These are phyloP conservation scores for Ciconia maguari DNA, from an alignment of 2,113 vertebrate species.

Conservation along the genomic window DNA sequence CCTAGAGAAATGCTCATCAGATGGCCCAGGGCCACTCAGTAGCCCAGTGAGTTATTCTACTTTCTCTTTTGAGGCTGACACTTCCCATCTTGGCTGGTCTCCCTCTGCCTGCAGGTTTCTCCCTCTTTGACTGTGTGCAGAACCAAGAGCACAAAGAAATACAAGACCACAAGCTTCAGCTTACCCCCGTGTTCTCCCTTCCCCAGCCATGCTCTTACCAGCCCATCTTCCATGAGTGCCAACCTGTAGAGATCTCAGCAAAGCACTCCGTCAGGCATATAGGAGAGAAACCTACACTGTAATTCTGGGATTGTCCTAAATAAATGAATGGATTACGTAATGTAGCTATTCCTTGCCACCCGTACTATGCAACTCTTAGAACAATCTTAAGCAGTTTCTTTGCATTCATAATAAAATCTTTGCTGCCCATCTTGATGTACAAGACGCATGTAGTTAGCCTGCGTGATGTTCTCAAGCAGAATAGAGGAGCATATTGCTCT, in stretches of 20 bases:
- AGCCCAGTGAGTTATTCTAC: not conserved
- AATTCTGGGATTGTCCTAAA: not conserved
- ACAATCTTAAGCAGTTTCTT: not conserved
- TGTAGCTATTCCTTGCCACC: not conserved
- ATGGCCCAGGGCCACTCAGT: not conserved
- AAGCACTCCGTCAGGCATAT: not conserved
- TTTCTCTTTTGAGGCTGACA: not conserved
- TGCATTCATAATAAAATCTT: not conserved
- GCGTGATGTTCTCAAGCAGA: not conserved
- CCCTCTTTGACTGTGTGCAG: not conserved
- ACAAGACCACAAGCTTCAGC: not conserved
- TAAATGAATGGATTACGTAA: not conserved
- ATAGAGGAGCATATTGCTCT: not conserved
- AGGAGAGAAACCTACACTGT: not conserved
- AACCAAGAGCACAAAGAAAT: not conserved
- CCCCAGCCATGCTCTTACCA: not conserved
- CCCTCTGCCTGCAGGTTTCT: not conserved
- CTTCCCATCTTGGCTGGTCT: not conserved
- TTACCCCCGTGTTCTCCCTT: not conserved
- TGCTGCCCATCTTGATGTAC: not conserved
- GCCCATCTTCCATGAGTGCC: not conserved
- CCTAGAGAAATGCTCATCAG: not conserved
- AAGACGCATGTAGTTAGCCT: not conserved
- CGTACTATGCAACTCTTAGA: not conserved
- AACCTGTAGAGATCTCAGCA: not conserved